phyloP scores from a whole-genome alignment of 1,140 invertebrate species.

The Latrodectus geometricus region DNA sequence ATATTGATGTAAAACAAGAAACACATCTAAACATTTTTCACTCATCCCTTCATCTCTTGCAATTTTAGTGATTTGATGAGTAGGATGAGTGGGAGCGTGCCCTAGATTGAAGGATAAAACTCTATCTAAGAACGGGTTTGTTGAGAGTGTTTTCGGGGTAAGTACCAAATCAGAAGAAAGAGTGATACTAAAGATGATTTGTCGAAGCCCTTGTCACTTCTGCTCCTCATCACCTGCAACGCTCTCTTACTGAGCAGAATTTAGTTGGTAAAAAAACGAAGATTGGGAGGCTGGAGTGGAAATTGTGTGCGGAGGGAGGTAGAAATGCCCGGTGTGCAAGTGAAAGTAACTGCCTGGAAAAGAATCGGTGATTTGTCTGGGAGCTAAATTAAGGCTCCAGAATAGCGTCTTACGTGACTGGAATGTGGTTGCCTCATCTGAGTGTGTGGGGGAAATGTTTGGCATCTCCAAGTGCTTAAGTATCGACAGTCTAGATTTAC shows the following conservation, averaged over 20 bases:
- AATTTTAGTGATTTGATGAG: too few relatives aligned
- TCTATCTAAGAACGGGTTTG: background rate
- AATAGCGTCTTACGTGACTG: constrained; percentile 49
- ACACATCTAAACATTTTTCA: too few relatives aligned
- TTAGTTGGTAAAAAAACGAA: background rate
- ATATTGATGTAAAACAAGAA: too few relatives aligned
- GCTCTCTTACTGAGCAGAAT: background rate
- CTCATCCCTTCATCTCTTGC: too few relatives aligned
- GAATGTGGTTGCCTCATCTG: background rate
- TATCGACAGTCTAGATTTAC: constrained; percentile 35
- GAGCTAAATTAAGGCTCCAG: constrained; percentile 56
- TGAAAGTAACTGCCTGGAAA: constrained; percentile 61
- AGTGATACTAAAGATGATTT: constrained; percentile 37
- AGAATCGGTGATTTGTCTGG: constrained; percentile 61
- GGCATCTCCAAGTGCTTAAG: constrained; percentile 16
- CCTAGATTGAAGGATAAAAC: constrained; percentile 2
- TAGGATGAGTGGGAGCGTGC: too few relatives aligned
- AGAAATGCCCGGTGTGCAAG: constrained; percentile 6
- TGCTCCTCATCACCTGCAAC: constrained; percentile 29
- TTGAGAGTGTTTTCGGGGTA: background rate
- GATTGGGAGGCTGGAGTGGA: background rate
- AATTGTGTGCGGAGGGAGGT: background rate
- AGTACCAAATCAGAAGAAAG: constrained; percentile 27
- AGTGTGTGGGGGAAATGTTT: constrained; percentile 9
- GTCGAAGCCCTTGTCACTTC: constrained; percentile 52